Conservation (phyloP, 2,797 vertebrate genomes). For the Emydoidea blandingii region DNA sequence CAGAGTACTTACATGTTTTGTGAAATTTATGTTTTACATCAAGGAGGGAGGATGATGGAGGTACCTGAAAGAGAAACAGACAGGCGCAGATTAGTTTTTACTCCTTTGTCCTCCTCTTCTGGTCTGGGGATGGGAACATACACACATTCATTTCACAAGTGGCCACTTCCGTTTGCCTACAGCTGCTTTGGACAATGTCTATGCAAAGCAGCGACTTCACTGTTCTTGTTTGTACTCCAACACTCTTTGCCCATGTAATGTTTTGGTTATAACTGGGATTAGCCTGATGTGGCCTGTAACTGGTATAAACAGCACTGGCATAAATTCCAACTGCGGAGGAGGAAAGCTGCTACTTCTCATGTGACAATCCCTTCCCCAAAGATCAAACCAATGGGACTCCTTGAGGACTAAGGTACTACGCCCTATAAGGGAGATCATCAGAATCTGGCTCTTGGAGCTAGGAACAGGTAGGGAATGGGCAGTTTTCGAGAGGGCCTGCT, state of each 20-base stretch:
- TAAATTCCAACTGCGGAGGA: not conserved
- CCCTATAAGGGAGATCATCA: not conserved
- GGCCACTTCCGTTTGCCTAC: not conserved
- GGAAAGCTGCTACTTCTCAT: not conserved
- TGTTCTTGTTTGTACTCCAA: not conserved
- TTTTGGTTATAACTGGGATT: not conserved
- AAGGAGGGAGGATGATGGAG: constrained; percentile 82
- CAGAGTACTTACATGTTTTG: constrained; percentile 83
- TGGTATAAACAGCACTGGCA: not conserved
- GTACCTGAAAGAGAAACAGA: constrained; percentile 79
- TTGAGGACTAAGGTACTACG: not conserved
- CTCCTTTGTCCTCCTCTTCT: not conserved
- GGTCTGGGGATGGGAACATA: not conserved
- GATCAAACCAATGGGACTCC: not conserved
- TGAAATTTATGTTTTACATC: constrained; percentile 87
- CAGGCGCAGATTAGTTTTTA: not conserved
- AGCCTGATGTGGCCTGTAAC: not conserved
- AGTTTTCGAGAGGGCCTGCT: not conserved
- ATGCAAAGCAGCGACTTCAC: not conserved
- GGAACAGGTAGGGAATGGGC: not conserved
- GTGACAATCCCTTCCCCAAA: not conserved
- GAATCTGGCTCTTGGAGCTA: not conserved
- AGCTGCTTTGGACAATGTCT: not conserved
- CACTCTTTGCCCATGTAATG: not conserved
- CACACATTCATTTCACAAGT: not conserved